Conservation (phyloP, 2,797 vertebrate genomes). For the Sebastolobus alascanus region DNA sequence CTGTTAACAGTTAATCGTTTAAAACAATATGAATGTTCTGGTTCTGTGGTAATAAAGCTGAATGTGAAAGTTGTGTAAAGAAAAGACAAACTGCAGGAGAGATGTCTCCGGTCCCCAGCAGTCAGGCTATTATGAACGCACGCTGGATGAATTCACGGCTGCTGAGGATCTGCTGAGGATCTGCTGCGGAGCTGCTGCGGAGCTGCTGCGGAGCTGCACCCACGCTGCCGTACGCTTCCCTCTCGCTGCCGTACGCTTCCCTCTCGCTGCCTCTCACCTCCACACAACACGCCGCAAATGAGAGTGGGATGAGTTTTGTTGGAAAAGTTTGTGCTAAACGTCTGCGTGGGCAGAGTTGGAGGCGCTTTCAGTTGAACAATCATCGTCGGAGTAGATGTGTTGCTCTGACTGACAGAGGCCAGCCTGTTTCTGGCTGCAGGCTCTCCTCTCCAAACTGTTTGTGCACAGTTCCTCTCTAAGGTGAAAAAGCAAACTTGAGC, state of each 20-base stretch:
- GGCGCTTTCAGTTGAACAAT: slow-evolving; percentile 48
- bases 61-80: background rate
- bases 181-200: slow-evolving; percentile 32
- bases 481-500: slow-evolving; percentile 19
- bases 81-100: slow-evolving; percentile 23
- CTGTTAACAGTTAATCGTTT: background rate
- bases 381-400: slow-evolving; percentile 21
- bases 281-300: slow-evolving; percentile 44
- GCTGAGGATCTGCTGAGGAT: slow-evolving; percentile 43
- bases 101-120: slow-evolving; percentile 34
- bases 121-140: slow-evolving; percentile 41
- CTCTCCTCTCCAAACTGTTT: slow-evolving; percentile 30
- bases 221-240: slow-evolving; percentile 26
- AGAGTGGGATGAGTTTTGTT: slow-evolving; percentile 63
- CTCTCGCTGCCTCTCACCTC: slow-evolving; percentile 49
- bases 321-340: slow-evolving; percentile 63
- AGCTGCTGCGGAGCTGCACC: slow-evolving; percentile 41
- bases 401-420: slow-evolving; percentile 43
- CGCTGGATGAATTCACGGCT: slow-evolving; percentile 33
- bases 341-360: slow-evolving; percentile 56
- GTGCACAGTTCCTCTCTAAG: slow-evolving; percentile 16
- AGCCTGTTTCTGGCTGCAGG: slow-evolving; percentile 35
- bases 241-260: slow-evolving; percentile 21
- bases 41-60: background rate
- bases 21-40: background rate